Evolutionary conservation across 1,140 invertebrate species (phyloP).

Genomic region (Calliphora vicina): DNA sequence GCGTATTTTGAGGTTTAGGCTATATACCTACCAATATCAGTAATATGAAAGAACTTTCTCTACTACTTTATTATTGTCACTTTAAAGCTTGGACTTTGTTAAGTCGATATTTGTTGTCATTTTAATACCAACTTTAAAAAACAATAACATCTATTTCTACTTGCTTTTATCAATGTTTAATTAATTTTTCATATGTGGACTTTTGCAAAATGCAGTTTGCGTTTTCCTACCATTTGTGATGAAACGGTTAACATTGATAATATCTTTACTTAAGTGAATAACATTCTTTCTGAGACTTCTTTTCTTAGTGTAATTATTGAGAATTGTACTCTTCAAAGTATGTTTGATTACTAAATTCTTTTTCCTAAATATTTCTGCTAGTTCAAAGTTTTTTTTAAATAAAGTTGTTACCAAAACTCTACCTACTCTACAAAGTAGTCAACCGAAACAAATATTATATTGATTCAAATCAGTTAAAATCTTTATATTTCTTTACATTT

Average conservation of each 20-base stretch:
- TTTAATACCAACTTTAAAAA: no score
- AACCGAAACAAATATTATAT: not conserved
- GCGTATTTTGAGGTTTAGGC: no score
- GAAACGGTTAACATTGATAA: not conserved
- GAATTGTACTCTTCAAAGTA: not conserved
- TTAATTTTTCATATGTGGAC: not conserved
- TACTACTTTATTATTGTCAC: no score
- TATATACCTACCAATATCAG: no score
- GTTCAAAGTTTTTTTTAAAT: not conserved
- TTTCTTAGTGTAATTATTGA: not conserved
- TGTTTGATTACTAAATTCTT: not conserved
- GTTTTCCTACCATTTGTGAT: not conserved
- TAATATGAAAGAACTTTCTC: no score
- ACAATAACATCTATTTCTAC: no score
- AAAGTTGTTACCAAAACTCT: not conserved
- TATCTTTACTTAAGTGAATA: not conserved
- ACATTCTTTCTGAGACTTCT: not conserved
- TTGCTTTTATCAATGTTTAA: conserved; percentile 47
- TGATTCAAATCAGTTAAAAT: no score
- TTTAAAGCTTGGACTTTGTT: no score
- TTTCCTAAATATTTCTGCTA: not conserved
- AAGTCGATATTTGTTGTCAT: no score
- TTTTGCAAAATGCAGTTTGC: not conserved
- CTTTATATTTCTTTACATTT: not conserved
- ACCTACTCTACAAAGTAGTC: not conserved